Evolutionary conservation across 2,888 invertebrate species (phyloP).

Genomic region (Sipunculus nudus): DNA sequence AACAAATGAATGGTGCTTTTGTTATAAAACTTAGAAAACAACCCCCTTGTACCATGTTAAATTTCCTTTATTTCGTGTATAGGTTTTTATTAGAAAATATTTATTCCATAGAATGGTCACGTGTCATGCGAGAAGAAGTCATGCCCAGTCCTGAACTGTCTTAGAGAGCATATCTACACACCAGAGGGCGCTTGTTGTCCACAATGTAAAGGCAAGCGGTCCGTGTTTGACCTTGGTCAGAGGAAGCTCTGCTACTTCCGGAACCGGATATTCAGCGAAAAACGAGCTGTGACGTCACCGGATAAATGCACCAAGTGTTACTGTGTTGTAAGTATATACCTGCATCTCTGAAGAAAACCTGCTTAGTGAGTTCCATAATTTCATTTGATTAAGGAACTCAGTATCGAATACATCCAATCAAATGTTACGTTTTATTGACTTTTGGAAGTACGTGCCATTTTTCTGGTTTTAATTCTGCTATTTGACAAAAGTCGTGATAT

Average conservation of each 20-base stretch:
- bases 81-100: background rate
- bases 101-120: slow-evolving; percentile 69
- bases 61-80: background rate
- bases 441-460: background rate
- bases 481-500: too few species aligned
- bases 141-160: slow-evolving; percentile 89
- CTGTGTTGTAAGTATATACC: slow-evolving; percentile 70
- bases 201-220: slow-evolving; percentile 70
- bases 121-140: slow-evolving; percentile 84
- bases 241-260: slow-evolving; percentile 76
- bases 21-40: too few species aligned
- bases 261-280: slow-evolving; percentile 74
- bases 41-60: background rate
- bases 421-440: background rate
- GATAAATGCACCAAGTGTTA: slow-evolving; percentile 82
- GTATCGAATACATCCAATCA: too few species aligned
- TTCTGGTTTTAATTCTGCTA: too few species aligned
- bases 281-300: slow-evolving; percentile 72
- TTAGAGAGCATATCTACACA: slow-evolving; percentile 75
- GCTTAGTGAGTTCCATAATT: background rate
- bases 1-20: too few species aligned
- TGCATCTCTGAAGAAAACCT: background rate
- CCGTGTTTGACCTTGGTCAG: slow-evolving; percentile 68
- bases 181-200: slow-evolving; percentile 85
- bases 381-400: slow-evolving; percentile 2